Percentiles rank a stretch among this genome's conserved stretches.
Evolutionary conservation across 2,797 vertebrate genomes (phyloP).

Genomic region (Perodicticus potto): DNA sequence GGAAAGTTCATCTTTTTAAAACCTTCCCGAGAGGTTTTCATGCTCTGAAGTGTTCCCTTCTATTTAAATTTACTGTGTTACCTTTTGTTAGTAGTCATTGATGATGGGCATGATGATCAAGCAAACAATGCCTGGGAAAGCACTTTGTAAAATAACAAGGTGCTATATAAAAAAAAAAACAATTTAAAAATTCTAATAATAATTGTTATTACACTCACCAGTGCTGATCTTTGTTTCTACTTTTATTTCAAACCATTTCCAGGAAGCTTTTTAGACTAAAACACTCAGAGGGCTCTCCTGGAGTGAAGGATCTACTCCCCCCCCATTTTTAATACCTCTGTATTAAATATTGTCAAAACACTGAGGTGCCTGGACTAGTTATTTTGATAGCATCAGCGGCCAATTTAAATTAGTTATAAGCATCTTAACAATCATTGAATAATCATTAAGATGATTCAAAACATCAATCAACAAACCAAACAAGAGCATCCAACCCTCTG

Average conservation of each 20-base stretch:
- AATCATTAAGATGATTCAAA: conserved; percentile 56
- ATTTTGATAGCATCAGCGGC: neutral
- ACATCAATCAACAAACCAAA: neutral
- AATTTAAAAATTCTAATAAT: neutral
- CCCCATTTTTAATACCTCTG: neutral
- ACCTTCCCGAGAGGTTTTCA: neutral
- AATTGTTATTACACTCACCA: neutral
- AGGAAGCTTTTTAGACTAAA: neutral
- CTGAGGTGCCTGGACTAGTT: neutral
- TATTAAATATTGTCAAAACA: conserved; percentile 10
- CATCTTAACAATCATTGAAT: conserved; percentile 54
- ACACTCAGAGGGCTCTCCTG: neutral
- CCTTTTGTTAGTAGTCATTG: neutral
- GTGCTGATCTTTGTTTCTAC: conserved; percentile 26
- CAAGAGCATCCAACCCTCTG: neutral
- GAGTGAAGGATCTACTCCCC: neutral
- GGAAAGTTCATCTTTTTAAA: neutral
- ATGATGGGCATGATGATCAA: neutral
- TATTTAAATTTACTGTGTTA: neutral
- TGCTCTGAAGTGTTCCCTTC: neutral
- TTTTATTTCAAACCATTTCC: conserved; percentile 47
- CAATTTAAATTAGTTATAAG: conserved; percentile 7
- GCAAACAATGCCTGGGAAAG: conserved; percentile 19
- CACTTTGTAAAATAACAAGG: conserved; percentile 41
- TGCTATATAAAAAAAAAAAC: conserved; percentile 5